A percentile compares a stretch with the other conserved stretches of the same genome.
phyloP scores from a whole-genome alignment of 2,797 vertebrate species.

The Telmatherina bonti region DNA sequence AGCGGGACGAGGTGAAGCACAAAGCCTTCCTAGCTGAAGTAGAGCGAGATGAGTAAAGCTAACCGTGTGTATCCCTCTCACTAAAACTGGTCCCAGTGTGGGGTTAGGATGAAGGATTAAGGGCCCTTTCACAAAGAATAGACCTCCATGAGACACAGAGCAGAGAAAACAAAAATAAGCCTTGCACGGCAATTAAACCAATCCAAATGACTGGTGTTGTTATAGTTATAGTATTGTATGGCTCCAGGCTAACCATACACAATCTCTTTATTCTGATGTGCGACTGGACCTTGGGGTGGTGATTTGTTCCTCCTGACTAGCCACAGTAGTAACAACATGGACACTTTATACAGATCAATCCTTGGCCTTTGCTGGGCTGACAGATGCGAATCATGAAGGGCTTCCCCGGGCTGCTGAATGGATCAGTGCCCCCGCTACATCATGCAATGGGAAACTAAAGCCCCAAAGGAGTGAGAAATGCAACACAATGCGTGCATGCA shows the following conservation, averaged over 20 bases:
- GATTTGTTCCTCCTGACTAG: constrained; percentile 63
- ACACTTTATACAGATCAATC: constrained; percentile 70
- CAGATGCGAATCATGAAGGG: constrained; percentile 62
- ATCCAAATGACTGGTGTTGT: constrained; percentile 46
- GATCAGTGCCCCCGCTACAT: constrained; percentile 63
- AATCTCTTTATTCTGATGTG: constrained; percentile 19
- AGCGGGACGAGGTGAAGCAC: constrained; percentile 22
- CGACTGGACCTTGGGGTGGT: constrained; percentile 39
- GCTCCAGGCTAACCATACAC: constrained; percentile 22
- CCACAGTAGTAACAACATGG: constrained; percentile 36
- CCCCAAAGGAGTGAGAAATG: constrained; percentile 52
- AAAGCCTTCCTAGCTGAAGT: constrained; percentile 24
- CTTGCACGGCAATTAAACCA: constrained; percentile 37
- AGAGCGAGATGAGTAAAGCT: constrained; percentile 37
- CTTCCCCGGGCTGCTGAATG: constrained; percentile 54
- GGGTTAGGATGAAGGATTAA: constrained; percentile 41
- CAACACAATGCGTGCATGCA: constrained; percentile 25
- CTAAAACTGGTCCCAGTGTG: constrained; percentile 29
- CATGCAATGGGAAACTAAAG: constrained; percentile 64
- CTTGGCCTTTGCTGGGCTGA: constrained; percentile 54
- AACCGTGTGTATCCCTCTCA: constrained; percentile 49
- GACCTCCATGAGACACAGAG: constrained; percentile 16
- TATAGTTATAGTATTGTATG: constrained; percentile 25
- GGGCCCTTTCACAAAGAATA: constrained; percentile 41
- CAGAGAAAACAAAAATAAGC: constrained; percentile 33